Conservation (phyloP, 2,888 invertebrate species). For the Gerris lacustris region DNA sequence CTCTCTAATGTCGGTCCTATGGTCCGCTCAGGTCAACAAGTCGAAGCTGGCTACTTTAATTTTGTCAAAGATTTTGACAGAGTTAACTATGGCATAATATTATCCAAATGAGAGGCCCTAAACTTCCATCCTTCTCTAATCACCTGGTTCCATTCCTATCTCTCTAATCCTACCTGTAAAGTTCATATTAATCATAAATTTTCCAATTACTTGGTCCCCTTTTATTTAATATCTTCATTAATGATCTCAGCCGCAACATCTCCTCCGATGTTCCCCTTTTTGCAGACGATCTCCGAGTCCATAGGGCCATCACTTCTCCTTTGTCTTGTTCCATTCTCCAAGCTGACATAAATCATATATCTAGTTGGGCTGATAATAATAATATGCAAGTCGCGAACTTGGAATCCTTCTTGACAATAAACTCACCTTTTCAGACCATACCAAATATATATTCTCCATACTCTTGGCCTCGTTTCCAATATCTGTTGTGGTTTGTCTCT, state of each 20-base stretch:
- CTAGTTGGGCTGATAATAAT: no score
- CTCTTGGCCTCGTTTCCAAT: no score
- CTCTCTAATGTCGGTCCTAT: no score
- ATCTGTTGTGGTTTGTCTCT: no score
- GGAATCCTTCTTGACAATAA: no score
- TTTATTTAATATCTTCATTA: neutral
- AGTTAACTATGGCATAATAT: neutral
- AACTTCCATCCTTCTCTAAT: neutral
- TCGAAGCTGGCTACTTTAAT: neutral
- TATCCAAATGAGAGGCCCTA: neutral
- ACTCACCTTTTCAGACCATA: no score
- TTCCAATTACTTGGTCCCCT: neutral
- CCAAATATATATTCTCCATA: no score
- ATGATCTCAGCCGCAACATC: neutral
- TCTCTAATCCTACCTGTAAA: neutral
- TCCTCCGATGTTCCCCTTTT: neutral
- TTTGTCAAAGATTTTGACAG: neutral
- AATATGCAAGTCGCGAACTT: no score
- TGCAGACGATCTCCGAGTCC: neutral
- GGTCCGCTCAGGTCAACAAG: neutral
- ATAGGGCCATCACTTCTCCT: neutral
- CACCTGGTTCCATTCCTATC: neutral
- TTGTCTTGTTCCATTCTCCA: no score
- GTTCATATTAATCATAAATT: neutral
- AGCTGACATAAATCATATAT: no score